Base-by-base conservation (phyloP, 23 tunicate genomes). In the Trididemnum clinides region DNA sequence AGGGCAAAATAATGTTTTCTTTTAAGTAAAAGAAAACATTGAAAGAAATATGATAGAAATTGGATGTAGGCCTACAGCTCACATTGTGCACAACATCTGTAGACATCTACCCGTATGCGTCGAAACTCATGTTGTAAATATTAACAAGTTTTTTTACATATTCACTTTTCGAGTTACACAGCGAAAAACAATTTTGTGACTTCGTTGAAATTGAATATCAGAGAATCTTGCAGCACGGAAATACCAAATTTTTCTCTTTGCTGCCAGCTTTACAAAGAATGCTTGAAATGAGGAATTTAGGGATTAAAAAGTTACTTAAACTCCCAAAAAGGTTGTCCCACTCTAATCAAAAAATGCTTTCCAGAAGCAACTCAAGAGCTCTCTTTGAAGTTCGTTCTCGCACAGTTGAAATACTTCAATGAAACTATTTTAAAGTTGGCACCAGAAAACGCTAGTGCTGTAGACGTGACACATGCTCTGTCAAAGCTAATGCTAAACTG, bases 1-100 rank as follows among this genome's bases (percentile, higher is more conserved):
- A 39, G 87, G 87, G 82, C 84, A 37, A 83, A 83, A 83, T 72
- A 72, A 72, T 73, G 82, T 83, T 83, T 83, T 83, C 82, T 83
- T 83, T 26, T 34, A 72, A 73, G 80, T 73, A 36, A 73, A 33
- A 29, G 80, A n/a, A n/a, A n/a, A n/a, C n/a, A n/a, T n/a, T n/a
- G n/a, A n/a, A n/a, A n/a, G n/a, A n/a, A n/a, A n/a, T 33, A 72
- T 10, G n/a, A 25, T 72, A 72, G 1, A 32, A 83, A 83, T 44
- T 38, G 87, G 87, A 32, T 72, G 35, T 64, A 38, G 87, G 72
- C 72, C 82, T 83, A 82, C 82, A 34, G 87, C 87, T 83, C 82
- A 83, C 39, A 72, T 83, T 33, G 87, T 83, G 71, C 87, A 83
- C 82, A 83, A 83, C 87, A 72, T 82, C 82, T 64, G 33, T 1